Base-by-base conservation (phyloP, 1,140 invertebrate species). In the Aplysia californica region DNA sequence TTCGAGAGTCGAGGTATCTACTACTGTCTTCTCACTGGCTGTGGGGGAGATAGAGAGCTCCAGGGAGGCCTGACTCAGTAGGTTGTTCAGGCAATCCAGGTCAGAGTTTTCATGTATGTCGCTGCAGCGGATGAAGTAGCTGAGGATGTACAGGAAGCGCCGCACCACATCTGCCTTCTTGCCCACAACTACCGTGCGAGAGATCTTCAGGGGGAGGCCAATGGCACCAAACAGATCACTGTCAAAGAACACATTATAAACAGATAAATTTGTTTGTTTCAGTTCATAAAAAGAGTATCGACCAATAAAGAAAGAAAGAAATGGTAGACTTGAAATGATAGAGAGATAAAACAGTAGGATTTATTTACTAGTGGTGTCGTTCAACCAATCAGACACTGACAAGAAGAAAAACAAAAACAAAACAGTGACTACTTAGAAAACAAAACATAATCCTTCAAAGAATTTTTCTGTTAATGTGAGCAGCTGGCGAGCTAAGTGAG, bases 41-140 rank as follows among this genome's bases (percentile, higher is more conserved):
- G 67, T 72, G 0, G 83, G 80, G 6, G 72, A 75, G 23, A 75
- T 20, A 29, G 77, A 69, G 36, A 38, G 39, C n/a, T 86, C 83
- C 38, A 81, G 75, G 29, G 71, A 75, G 21, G 83, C 44, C 33
- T 81, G 83, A 26, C 84, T 81, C 21, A 87, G 58, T 56, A 81
- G 79, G 4, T 78, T 75, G 41, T 79, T 73, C 50, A 87, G 77
- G 23, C 75, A 77, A 23, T 81, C 78, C 21, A 65, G 35, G 29
- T 85, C 83, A 2, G 83, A 70, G 70, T 87, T 91, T 75, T 90
- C 87, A 76, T 91, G 91, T 38, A 95, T 92, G 78, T 94, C 93
- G 82, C 92, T 93, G 87, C 94, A 95, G 31, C 95, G 91, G 66
- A 97, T 93, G 83, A 97, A 96, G 84, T 97, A 97, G 0, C 95